Evolutionary conservation across 1,140 invertebrate genomes (phyloP), one percentile per base, ranked within the genome.

Genomic region (Lerema accius): DNA sequence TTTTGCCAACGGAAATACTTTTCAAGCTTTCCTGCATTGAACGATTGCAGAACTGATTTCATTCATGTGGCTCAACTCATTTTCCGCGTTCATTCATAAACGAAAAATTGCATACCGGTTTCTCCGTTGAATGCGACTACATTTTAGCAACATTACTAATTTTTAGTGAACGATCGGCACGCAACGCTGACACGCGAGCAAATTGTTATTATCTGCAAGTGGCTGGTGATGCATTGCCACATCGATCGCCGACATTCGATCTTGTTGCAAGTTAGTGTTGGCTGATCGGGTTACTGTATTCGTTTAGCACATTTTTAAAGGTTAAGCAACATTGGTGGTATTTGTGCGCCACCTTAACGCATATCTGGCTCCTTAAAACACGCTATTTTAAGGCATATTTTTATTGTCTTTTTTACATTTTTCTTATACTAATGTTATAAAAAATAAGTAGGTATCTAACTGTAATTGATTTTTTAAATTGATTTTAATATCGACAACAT

Each of bases 61-160:
- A 40, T 26, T 53, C 11, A 39, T 17, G 23, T 40, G 11, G 35
- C 16, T 40, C 39, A 53, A 26, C 11, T 26, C 6, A 39, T 42
- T 55, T 55, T 55, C 50, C 50, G 50, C 50, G 50, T 55, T 55
- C 50, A 55, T 55, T 55, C 17, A 42, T 55, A 7, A 55, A 26
- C 6, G 37, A 15, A 56, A 56, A 51, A 49, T 23, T 32, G 26
- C 28, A 55, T 63, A 53, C 19, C 14, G 51, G 39, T 56, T 56
- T 56, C 51, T 16, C 39, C 39, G 23, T 17, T 10, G 32, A 39
- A 42, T 7, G 10, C 37, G 50, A 45, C 23, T 48, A 48, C 45
- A 23, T 48, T 46, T 46, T 48, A 26, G 45, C 19, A 46, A 32
- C 28, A 46, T 23, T 39, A 55, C 39, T 32, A 43, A 43, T 32